Conservation (phyloP, 2,888 invertebrate species). For the Steinernema scapterisci region DNA sequence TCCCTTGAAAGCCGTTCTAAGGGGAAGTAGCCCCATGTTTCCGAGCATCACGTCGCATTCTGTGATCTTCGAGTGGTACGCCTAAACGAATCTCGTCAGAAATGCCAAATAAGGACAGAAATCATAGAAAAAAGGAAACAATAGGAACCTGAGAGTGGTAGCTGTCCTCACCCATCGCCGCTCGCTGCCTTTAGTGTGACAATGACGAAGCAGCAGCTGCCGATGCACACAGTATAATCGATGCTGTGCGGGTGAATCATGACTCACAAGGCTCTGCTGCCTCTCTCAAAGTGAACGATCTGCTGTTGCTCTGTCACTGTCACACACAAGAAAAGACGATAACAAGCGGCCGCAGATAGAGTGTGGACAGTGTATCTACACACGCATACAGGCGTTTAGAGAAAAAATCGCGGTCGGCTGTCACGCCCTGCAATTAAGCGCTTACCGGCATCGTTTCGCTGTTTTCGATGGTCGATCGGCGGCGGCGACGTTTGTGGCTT, state of each 20-base stretch:
- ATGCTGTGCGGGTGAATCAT: slow-evolving; percentile 22
- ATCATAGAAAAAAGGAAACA: not conserved
- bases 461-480: not conserved
- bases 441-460: slow-evolving; percentile 26
- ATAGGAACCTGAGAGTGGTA: slow-evolving; percentile 10
- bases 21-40: slow-evolving; percentile 88
- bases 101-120: not conserved
- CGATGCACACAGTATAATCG: not conserved
- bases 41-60: slow-evolving; percentile 79
- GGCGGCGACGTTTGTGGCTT: too few species aligned
- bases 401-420: not conserved
- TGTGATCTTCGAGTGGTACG: slow-evolving; percentile 89
- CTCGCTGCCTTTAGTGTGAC: slow-evolving; percentile 4
- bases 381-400: not conserved
- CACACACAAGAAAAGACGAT: not conserved
- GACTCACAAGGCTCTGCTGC: not conserved
- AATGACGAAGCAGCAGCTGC: not conserved
- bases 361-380: not conserved
- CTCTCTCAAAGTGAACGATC: not conserved
- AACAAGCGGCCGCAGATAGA: slow-evolving; percentile 11
- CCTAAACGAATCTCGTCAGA: slow-evolving; percentile 72
- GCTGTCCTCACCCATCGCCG: slow-evolving; percentile 18
- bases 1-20: slow-evolving; percentile 87
- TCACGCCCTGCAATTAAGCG: slow-evolving; percentile 12
- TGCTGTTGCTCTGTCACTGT: too few species aligned